These are phyloP conservation scores for Charanyca ferruginea DNA, from an alignment of 2,888 invertebrate species.

Conservation along the genomic window DNA sequence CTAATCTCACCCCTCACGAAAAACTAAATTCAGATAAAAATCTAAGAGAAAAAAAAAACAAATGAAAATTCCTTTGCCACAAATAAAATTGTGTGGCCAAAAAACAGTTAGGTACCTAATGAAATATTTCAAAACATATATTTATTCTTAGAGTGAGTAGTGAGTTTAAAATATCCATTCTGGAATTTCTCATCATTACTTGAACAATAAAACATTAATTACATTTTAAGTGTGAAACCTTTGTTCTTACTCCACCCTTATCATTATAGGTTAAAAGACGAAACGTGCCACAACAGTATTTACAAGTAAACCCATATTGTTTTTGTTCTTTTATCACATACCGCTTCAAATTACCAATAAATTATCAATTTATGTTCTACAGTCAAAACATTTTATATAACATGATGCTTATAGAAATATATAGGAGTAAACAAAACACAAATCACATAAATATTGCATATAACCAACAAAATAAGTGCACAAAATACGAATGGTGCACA, in stretches of 20 bases:
- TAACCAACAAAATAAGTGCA: conserved; percentile 55
- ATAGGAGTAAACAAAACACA: conserved; percentile 35
- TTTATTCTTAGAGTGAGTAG: not conserved
- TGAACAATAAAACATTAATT: not conserved
- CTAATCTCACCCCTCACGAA: too few species aligned
- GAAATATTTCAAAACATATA: not conserved
- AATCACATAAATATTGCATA: conserved; percentile 48
- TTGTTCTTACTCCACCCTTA: not conserved
- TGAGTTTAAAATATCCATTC: not conserved
- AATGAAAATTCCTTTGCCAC: too few species aligned
- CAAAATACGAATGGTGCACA: conserved; percentile 56
- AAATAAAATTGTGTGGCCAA: too few species aligned
- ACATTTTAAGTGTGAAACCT: not conserved
- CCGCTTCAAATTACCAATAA: conserved; percentile 29
- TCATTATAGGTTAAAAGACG: conserved; percentile 15
- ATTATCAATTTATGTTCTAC: conserved; percentile 25
- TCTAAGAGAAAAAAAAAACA: too few species aligned
- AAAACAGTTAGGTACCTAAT: not conserved
- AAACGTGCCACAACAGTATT: conserved; percentile 16
- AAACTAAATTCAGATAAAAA: too few species aligned
- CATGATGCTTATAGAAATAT: conserved; percentile 46
- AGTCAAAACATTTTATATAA: conserved; percentile 39
- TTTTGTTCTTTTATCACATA: conserved; percentile 27
- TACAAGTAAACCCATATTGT: conserved; percentile 12
- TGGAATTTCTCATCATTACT: not conserved